Base-by-base conservation (phyloP, 2,888 invertebrate genomes). In the Protonemura montana region DNA sequence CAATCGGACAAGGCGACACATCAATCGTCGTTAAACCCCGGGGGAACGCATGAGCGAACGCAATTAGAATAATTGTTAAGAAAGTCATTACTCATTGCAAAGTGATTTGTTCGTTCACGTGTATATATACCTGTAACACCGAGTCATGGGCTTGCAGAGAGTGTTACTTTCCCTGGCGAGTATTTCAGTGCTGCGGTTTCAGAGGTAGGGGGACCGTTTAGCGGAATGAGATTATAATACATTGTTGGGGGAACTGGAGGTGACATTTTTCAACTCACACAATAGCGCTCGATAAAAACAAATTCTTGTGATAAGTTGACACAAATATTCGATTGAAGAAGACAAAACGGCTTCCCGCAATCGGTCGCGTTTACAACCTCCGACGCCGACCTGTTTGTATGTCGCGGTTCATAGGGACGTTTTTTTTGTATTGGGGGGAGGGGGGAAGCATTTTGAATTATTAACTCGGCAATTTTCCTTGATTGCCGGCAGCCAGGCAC, bases 391-490 rank as follows among this genome's bases (percentile, higher is more conserved):
- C 59, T 59, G 59, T 7, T 59, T 21, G 59, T 59, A 59, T 21
- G 21, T 2, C 59, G 59, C 59, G 16, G 59, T 10, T 21, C 1
- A 10, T 21, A 13, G 59, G 21, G 59, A 30, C n/a, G n/a, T n/a
- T n/a, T n/a, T n/a, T n/a, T n/a, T n/a, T 27, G 27, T 30, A 78
- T 30, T 30, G 42, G 35, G 3, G 35, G 35, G 35, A 10, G 35
- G 3, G 35, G 35, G 35, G 35, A 10, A 6, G 35, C 13, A 0
- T 76, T 86, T 82, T 87, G 87, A 87, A 87, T 87, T 87, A 87
- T 87, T 87, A 87, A 87, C 82, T 25, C 77, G 82, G 85, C 85
- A 87, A 87, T 87, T 87, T 87, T 82, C 82, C 82, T 76, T 87
- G 85, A 87, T 87, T 85, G 87, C 82, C 30, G 81, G 29, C 78